Evolutionary conservation across 2,888 invertebrate genomes (phyloP).

Genomic region (Melipona bicolor): DNA sequence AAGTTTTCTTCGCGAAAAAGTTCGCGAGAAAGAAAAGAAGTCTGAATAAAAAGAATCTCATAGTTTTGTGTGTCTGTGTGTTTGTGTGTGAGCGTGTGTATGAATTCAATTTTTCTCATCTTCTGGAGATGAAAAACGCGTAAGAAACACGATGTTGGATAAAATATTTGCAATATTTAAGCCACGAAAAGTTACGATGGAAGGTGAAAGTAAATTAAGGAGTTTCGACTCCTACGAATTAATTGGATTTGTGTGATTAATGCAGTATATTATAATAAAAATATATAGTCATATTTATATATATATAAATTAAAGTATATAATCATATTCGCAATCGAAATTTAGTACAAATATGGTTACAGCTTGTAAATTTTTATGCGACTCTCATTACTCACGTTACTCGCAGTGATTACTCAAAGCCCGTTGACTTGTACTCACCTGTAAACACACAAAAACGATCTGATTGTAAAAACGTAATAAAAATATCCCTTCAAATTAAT

Average conservation of each 20-base stretch:
- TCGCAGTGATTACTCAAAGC: no score
- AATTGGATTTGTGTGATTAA: no score
- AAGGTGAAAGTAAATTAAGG: not conserved
- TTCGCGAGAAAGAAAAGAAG: not conserved
- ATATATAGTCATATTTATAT: no score
- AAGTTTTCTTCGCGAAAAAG: not conserved
- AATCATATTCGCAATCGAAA: no score
- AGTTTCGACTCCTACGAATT: not conserved
- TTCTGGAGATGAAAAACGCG: not conserved
- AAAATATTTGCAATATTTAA: not conserved
- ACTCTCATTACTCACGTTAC: no score
- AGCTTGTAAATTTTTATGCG: no score
- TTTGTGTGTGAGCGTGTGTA: not conserved
- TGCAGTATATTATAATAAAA: no score
- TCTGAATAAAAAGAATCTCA: not conserved
- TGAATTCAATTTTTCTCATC: not conserved
- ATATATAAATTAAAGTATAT: no score
- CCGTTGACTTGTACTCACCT: no score
- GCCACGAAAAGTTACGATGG: not conserved
- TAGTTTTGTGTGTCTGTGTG: not conserved
- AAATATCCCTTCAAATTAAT: not conserved
- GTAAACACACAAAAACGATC: not conserved
- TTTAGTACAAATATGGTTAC: no score
- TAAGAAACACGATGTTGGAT: conserved; percentile 2
- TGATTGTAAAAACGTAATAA: not conserved